phyloP scores from a whole-genome alignment of 2,113 vertebrate species.

The Dolichallabes microphthalmus region DNA sequence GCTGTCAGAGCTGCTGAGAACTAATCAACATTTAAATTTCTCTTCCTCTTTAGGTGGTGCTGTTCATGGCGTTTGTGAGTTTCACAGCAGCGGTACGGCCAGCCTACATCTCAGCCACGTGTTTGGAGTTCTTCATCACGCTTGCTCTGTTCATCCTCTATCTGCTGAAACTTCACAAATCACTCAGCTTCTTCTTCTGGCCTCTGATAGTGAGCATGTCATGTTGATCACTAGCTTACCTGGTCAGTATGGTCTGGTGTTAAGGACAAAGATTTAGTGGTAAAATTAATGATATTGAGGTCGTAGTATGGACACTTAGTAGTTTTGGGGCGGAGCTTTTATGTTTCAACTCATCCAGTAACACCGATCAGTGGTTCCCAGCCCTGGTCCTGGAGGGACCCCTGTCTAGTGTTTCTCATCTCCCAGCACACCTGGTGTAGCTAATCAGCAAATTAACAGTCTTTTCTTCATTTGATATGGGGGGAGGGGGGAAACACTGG shows the following conservation, averaged over 20 bases:
- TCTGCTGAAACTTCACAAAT: conserved; percentile 72
- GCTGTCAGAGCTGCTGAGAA: neutral
- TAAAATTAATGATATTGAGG: neutral
- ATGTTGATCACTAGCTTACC: neutral
- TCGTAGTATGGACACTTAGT: neutral
- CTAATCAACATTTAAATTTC: neutral
- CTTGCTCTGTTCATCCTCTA: conserved; percentile 74
- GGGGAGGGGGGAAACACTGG: too few relatives aligned
- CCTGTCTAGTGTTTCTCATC: too few relatives aligned
- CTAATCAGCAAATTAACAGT: too few relatives aligned
- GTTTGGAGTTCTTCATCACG: conserved; percentile 71
- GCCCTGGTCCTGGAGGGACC: too few relatives aligned
- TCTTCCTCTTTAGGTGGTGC: conserved; percentile 61
- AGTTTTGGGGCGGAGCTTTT: neutral
- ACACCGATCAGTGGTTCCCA: neutral
- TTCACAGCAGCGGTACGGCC: conserved; percentile 64
- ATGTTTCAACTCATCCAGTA: neutral
- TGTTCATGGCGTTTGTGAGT: conserved; percentile 63
- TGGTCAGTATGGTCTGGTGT: neutral
- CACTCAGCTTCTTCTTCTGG: conserved; percentile 75
- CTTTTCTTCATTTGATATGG: too few relatives aligned
- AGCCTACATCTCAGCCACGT: conserved; percentile 65
- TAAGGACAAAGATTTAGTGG: neutral
- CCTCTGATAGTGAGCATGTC: conserved; percentile 77
- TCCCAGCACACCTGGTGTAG: too few relatives aligned